A percentile compares a stretch with the other conserved stretches of the same genome.
These are phyloP conservation scores for Zoanthus solanderi DNA, from an alignment of 92 coral and sea anemone genomes.

Conservation along the genomic window DNA sequence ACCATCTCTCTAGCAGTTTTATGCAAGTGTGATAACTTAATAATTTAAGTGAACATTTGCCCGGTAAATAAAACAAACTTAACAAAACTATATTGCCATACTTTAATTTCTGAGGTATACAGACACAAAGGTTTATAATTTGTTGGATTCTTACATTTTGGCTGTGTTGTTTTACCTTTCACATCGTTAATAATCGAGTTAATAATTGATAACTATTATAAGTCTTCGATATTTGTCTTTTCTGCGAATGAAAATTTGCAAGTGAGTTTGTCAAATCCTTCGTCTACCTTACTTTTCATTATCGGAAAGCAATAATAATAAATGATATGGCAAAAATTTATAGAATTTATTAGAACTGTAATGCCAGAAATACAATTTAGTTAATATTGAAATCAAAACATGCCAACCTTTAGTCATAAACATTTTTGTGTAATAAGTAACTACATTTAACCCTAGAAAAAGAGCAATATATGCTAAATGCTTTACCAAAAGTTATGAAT, in stretches of 20 bases:
- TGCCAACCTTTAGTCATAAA: no score
- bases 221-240: neutral
- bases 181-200: neutral
- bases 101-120: neutral
- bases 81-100: neutral
- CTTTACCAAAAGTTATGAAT: no score
- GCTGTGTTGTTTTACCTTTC: neutral
- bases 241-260: no score
- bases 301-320: no score
- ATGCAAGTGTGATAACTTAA: neutral
- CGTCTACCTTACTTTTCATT: neutral
- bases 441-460: no score
- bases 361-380: no score
- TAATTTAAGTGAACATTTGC: neutral
- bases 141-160: neutral
- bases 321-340: no score
- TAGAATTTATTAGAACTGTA: no score
- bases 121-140: neutral
- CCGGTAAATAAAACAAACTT: neutral
- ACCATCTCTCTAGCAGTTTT: constrained; percentile 2
- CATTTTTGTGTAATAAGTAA: no score
- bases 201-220: neutral
- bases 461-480: no score
- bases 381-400: no score
- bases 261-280: neutral